Conservation (phyloP, 2,797 vertebrate genomes). For the Rhinogobio ventralis region DNA sequence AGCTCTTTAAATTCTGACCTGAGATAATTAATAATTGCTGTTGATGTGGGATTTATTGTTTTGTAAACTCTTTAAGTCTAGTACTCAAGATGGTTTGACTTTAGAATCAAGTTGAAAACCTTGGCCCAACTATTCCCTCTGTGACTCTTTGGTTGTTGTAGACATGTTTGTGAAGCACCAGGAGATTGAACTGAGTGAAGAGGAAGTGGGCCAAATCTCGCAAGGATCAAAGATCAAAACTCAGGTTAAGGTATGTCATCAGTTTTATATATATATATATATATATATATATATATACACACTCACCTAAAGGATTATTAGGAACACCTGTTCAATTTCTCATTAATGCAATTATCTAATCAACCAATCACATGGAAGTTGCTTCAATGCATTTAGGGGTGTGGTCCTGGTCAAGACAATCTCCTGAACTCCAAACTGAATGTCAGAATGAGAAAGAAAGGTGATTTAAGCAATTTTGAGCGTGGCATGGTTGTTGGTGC, state of each 20-base stretch:
- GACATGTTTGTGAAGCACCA: slow-evolving; percentile 88
- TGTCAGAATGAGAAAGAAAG: no score
- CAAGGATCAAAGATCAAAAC: slow-evolving; percentile 75
- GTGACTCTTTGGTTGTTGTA: slow-evolving; percentile 63
- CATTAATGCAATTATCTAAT: no score
- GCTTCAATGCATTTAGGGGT: no score
- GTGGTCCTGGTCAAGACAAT: no score
- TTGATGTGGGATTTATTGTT: background rate
- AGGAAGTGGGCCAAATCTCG: slow-evolving; percentile 82
- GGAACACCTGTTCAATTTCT: no score
- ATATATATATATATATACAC: no score
- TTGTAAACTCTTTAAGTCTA: background rate
- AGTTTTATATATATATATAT: no score
- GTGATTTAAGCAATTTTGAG: no score
- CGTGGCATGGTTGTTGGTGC: no score
- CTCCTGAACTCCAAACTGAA: no score
- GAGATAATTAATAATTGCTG: background rate
- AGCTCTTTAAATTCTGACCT: background rate
- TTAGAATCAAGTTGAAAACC: background rate
- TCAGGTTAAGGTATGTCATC: slow-evolving; percentile 81
- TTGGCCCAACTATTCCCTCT: background rate
- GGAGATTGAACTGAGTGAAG: slow-evolving; percentile 83
- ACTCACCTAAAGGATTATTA: no score
- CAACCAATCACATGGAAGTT: no score
- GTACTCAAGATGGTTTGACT: background rate